These are phyloP conservation scores for Morone chrysops DNA, from an alignment of 2,113 vertebrate genomes.

Conservation along the genomic window DNA sequence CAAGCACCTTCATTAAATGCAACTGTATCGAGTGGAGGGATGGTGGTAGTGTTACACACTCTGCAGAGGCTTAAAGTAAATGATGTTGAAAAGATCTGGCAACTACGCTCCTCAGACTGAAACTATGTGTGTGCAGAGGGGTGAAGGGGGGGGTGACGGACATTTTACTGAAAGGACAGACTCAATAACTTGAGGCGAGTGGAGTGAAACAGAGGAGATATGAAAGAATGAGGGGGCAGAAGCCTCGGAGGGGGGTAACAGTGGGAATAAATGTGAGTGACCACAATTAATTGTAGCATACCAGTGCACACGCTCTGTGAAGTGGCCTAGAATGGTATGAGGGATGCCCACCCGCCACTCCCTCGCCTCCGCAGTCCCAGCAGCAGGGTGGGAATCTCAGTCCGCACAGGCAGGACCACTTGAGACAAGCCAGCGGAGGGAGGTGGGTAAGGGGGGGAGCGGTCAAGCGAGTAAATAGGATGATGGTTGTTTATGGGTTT, in stretches of 20 bases:
- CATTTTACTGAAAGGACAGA: conserved; percentile 7
- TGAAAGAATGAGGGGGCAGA: conserved; percentile 48
- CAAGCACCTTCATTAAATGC: conserved; percentile 43
- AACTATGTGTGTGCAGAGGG: conserved; percentile 21
- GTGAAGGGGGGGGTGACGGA: neutral
- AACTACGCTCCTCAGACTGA: conserved; percentile 20
- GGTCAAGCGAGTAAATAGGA: conserved; percentile 53
- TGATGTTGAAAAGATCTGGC: conserved; percentile 63
- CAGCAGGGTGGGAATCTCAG: neutral
- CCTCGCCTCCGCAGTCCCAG: neutral
- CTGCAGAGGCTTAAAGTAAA: conserved; percentile 43
- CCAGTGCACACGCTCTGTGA: conserved; percentile 35
- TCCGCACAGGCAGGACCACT: neutral
- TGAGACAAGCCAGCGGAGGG: neutral
- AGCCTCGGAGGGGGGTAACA: conserved; percentile 5
- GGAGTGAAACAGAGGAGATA: conserved; percentile 61
- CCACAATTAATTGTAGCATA: conserved; percentile 45
- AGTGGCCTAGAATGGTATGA: conserved; percentile 56
- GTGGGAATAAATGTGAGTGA: conserved; percentile 56
- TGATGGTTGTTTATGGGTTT: conserved; percentile 56
- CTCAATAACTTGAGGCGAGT: conserved; percentile 38
- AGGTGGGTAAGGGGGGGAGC: conserved; percentile 19
- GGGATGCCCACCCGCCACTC: conserved; percentile 13
- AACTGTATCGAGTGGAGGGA: conserved; percentile 42
- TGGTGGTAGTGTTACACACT: conserved; percentile 22